Percentiles rank a stretch among this genome's conserved stretches.
Evolutionary conservation across 2,113 vertebrate species (phyloP).

Genomic region (Oryzias javanicus): DNA sequence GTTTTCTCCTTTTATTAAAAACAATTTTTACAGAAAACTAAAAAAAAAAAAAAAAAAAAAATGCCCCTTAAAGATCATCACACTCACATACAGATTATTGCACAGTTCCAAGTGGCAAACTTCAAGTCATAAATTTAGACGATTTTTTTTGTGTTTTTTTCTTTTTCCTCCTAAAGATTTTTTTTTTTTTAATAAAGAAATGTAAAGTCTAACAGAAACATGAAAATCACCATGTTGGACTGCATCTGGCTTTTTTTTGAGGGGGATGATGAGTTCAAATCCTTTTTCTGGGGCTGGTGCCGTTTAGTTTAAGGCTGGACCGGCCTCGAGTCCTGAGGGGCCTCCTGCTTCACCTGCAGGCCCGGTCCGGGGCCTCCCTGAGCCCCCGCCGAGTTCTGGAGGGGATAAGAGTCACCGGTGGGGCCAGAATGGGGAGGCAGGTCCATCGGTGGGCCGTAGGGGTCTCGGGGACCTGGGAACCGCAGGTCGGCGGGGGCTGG

Average conservation of each 20-base stretch:
- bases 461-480: slow-evolving; percentile 65
- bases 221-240: slow-evolving; percentile 51
- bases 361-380: slow-evolving; percentile 51
- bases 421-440: slow-evolving; percentile 68
- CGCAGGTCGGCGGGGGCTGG: slow-evolving; percentile 69
- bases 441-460: slow-evolving; percentile 44
- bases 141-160: slow-evolving; percentile 50
- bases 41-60: no score
- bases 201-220: slow-evolving; percentile 40
- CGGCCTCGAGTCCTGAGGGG: slow-evolving; percentile 76
- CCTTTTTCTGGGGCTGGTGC: slow-evolving; percentile 23
- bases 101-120: slow-evolving; percentile 65
- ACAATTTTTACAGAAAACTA: slow-evolving; percentile 97
- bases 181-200: slow-evolving; percentile 39
- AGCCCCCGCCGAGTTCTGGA: slow-evolving; percentile 46
- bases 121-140: slow-evolving; percentile 43
- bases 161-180: slow-evolving; percentile 14
- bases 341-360: slow-evolving; percentile 69
- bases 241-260: background rate
- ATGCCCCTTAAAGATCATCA: slow-evolving; percentile 68
- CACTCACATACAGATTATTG: slow-evolving; percentile 74
- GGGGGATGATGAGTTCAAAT: slow-evolving; percentile 18
- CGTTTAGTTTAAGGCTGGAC: slow-evolving; percentile 65
- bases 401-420: slow-evolving; percentile 65
- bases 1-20: slow-evolving; percentile 47